Conservation (phyloP, 2,113 vertebrate species). For the Pelobates fuscus region DNA sequence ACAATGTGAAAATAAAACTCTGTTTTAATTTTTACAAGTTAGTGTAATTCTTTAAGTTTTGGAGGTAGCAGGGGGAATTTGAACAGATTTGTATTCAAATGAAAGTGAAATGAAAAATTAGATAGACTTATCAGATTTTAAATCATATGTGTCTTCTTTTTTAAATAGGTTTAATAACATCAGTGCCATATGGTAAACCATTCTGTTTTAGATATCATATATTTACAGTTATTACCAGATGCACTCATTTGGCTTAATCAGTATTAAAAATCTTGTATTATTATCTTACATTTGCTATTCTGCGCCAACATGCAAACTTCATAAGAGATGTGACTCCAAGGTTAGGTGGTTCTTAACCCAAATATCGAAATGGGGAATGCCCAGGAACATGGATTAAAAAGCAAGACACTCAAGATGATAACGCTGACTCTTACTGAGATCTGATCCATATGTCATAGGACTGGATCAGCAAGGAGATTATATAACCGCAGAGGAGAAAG, state of each 20-base stretch:
- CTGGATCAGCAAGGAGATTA: conserved; percentile 11
- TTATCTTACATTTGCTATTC: conserved; percentile 7
- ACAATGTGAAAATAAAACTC: neutral
- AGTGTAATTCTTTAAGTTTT: neutral
- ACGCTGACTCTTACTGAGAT: neutral
- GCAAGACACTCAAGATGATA: neutral
- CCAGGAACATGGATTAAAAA: neutral
- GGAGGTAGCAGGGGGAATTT: neutral
- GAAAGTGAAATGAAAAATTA: conserved; percentile 19
- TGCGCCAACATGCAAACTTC: neutral
- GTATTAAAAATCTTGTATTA: conserved; percentile 12
- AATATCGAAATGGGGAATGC: neutral
- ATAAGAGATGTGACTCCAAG: neutral
- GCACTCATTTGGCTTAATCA: conserved; percentile 22
- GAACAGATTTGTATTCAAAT: neutral
- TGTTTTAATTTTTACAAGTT: neutral
- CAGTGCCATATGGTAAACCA: conserved; percentile 30
- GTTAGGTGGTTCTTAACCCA: conserved; percentile 23
- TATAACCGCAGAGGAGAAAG: neutral
- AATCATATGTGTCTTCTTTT: conserved; percentile 3
- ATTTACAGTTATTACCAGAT: conserved; percentile 4
- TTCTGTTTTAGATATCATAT: conserved; percentile 19
- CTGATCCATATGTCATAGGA: conserved; percentile 25
- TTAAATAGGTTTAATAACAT: conserved; percentile 27
- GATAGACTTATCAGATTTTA: neutral